phyloP scores from a whole-genome alignment of 1,140 invertebrate species.

The Druon quercuslanigerum region DNA sequence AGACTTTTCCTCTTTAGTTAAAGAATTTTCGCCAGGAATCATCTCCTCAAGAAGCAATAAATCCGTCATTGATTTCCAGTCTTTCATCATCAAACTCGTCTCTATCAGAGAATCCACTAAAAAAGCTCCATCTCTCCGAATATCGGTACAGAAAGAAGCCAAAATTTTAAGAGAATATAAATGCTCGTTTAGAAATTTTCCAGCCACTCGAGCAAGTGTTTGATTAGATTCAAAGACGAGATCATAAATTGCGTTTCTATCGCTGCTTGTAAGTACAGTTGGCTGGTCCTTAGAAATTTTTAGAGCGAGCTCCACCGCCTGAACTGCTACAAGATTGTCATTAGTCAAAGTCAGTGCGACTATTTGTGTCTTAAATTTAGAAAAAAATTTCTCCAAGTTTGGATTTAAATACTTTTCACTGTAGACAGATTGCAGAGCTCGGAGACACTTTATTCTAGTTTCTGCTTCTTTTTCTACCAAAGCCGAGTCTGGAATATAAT shows the following conservation, averaged over 20 bases:
- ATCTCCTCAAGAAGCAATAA: slow-evolving; percentile 92
- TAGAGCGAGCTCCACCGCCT: slow-evolving; percentile 96
- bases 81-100: slow-evolving; percentile 99
- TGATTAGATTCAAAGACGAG: slow-evolving; percentile 98
- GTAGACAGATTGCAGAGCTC: slow-evolving; percentile 96
- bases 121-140: slow-evolving; percentile 97
- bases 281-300: slow-evolving; percentile 96
- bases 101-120: slow-evolving; percentile 99
- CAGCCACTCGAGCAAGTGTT: slow-evolving; percentile 95
- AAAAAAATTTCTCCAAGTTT: slow-evolving; percentile 98
- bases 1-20: slow-evolving; percentile 94
- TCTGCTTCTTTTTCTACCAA: slow-evolving; percentile 96
- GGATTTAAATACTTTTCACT: slow-evolving; percentile 95
- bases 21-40: slow-evolving; percentile 90
- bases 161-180: slow-evolving; percentile 93
- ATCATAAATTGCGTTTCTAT: slow-evolving; percentile 99
- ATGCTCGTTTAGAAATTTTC: slow-evolving; percentile 98
- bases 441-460: slow-evolving; percentile 85
- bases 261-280: slow-evolving; percentile 96
- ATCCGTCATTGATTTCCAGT: slow-evolving; percentile 99
- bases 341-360: slow-evolving; percentile 99
- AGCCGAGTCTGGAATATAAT: slow-evolving; percentile 84
- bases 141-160: slow-evolving; percentile 98
- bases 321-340: slow-evolving; percentile 98
- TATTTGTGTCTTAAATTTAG: slow-evolving; percentile 99